These are phyloP conservation scores for Halichoeres trimaculatus DNA, from an alignment of 2,113 vertebrate species.

Conservation along the genomic window DNA sequence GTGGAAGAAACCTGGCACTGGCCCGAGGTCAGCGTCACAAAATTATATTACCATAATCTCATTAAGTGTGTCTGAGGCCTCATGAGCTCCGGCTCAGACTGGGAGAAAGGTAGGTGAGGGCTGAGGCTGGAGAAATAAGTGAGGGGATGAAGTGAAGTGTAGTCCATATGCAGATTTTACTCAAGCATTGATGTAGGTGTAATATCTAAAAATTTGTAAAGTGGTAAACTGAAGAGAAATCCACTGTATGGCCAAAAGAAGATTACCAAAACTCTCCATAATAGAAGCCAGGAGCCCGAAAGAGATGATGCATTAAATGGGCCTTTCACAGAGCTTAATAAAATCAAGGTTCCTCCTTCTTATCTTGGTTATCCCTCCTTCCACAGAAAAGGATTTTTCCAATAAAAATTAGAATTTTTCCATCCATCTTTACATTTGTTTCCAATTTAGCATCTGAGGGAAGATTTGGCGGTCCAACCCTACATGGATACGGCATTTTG, in stretches of 20 bases:
- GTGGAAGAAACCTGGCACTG: slow-evolving; percentile 81
- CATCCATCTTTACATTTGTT: slow-evolving; percentile 64
- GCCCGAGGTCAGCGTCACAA: slow-evolving; percentile 81
- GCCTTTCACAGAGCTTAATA: slow-evolving; percentile 47
- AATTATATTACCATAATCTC: slow-evolving; percentile 87
- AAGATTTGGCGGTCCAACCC: slow-evolving; percentile 29
- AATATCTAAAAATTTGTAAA: not conserved
- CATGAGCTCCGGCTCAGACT: slow-evolving; percentile 73
- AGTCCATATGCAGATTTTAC: too few relatives aligned
- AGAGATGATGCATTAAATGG: slow-evolving; percentile 52
- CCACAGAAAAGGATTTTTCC: slow-evolving; percentile 50
- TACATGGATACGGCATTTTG: slow-evolving; percentile 47
- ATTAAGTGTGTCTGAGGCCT: slow-evolving; percentile 85
- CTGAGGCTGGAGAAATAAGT: slow-evolving; percentile 21
- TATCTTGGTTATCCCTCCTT: slow-evolving; percentile 60
- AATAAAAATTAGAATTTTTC: slow-evolving; percentile 61
- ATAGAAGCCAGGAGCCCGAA: slow-evolving; percentile 47
- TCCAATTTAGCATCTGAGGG: slow-evolving; percentile 62
- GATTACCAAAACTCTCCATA: slow-evolving; percentile 28
- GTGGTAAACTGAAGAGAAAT: not conserved
- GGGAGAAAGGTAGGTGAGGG: slow-evolving; percentile 65
- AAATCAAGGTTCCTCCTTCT: slow-evolving; percentile 62
- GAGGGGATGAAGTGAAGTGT: slow-evolving; percentile 22
- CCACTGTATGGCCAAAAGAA: not conserved
- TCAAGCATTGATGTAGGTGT: not conserved